Evolutionary conservation across 2,888 invertebrate genomes (phyloP).

Genomic region (Meloe dianella): DNA sequence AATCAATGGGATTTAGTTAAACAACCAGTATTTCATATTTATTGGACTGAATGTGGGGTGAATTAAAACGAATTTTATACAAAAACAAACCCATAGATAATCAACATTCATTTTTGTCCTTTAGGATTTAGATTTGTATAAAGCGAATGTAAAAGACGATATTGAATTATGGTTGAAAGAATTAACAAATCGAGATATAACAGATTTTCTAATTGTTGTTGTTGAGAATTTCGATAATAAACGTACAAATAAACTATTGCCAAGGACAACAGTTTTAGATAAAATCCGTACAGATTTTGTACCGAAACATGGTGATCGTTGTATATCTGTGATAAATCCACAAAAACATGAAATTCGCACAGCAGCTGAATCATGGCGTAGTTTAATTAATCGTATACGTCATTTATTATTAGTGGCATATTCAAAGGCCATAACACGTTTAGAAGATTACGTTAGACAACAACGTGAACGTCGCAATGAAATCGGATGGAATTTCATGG

Average conservation of each 20-base stretch:
- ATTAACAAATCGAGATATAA: slow-evolving; percentile 74
- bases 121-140: slow-evolving; percentile 92
- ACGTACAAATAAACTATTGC: slow-evolving; percentile 88
- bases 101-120: slow-evolving; percentile 15
- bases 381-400: slow-evolving; percentile 81
- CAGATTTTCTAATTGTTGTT: slow-evolving; percentile 92
- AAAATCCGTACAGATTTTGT: slow-evolving; percentile 95
- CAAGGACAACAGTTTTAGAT: slow-evolving; percentile 91
- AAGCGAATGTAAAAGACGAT: slow-evolving; percentile 84
- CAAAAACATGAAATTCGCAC: slow-evolving; percentile 87
- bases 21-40: slow-evolving; percentile 91
- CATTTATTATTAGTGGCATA: slow-evolving; percentile 85
- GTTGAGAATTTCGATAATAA: slow-evolving; percentile 92
- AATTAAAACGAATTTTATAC: not conserved
- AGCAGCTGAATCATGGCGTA: slow-evolving; percentile 84
- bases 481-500: slow-evolving; percentile 91
- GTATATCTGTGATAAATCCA: slow-evolving; percentile 90
- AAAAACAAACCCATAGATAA: not conserved
- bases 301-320: slow-evolving; percentile 84
- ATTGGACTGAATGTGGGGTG: slow-evolving; percentile 93
- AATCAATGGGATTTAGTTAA: slow-evolving; percentile 78
- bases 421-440: slow-evolving; percentile 81
- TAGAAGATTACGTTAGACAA: slow-evolving; percentile 89
- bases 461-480: slow-evolving; percentile 90
- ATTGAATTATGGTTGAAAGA: slow-evolving; percentile 87